Base-by-base conservation (phyloP, 2,888 invertebrate species). In the Blastobasis adustella region DNA sequence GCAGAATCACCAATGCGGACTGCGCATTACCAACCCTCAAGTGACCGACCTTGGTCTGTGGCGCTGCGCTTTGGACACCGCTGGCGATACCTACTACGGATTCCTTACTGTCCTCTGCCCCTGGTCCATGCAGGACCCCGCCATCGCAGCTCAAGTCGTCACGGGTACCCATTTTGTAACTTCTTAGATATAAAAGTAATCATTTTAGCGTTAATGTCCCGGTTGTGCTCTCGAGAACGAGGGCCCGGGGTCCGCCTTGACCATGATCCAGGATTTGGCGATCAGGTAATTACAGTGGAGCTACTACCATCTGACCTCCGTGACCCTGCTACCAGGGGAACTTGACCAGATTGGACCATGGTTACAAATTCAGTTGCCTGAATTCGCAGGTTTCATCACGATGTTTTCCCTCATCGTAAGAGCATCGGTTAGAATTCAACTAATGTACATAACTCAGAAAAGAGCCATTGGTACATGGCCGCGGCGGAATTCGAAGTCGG, bases 31-130 rank as follows among this genome's bases (percentile, higher is more conserved):
- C 0, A 58, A 69, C 46, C 75, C 78, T 0, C 41, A 56, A 4
- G 46, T 50, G 5, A 23, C 46, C 0, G 82, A 85, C 54, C 53
- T 74, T 9, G 87, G 87, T 0, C 52, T 79, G 23, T 87, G 87
- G 87, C 76, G 87, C 10, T 88, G 87, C 46, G 77, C 70, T 36
- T 55, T 88, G n/a, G 70, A 79, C 38, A 82, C 84, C 0, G 63
- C 63, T 0, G 53, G 55, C 0, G 71, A 74, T 5, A 68, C 62
- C 3, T 71, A 74, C 67, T 83, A 73, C 50, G 85, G 78, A 2
- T 85, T 83, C 70, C 54, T 85, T n/a, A 57, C 55, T 0, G 76
- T 80, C 1, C 55, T 70, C 6, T 69, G 69, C 37, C 74, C 76
- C 0, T 74, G 69, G 68, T 62, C 68, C 4, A 63, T 76, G 54